phyloP scores from a whole-genome alignment of 1,140 invertebrate species.

The Hylaeus anthracinus region DNA sequence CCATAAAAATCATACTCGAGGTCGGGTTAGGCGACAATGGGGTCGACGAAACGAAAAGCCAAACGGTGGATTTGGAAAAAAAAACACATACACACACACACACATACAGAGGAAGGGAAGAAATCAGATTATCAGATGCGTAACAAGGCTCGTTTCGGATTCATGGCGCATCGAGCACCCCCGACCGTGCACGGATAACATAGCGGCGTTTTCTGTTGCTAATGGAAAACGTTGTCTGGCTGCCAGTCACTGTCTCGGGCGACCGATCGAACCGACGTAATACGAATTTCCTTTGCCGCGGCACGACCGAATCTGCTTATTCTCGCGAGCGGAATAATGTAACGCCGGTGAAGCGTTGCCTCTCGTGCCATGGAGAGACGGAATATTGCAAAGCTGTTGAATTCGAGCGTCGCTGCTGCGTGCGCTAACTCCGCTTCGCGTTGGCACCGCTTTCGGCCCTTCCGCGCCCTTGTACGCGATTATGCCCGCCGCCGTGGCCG shows the following conservation, averaged over 20 bases:
- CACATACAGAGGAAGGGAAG: not conserved
- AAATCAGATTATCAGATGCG: conserved; percentile 30
- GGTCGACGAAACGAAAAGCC: not conserved
- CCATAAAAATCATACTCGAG: not conserved
- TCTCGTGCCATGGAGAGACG: conserved; percentile 10
- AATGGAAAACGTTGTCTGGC: conserved; percentile 56
- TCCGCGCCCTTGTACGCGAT: not conserved
- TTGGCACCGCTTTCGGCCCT: not conserved
- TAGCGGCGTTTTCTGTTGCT: conserved; percentile 18
- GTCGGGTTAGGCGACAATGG: not conserved
- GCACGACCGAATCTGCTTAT: conserved; percentile 61
- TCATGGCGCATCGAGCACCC: conserved; percentile 28
- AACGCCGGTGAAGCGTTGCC: conserved; percentile 32
- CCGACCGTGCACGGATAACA: conserved; percentile 20
- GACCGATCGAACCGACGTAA: conserved; percentile 45
- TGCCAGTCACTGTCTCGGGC: conserved; percentile 52
- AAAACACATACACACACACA: too few relatives aligned
- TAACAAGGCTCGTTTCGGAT: conserved; percentile 24
- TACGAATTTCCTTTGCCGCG: conserved; percentile 62
- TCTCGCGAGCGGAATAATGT: conserved; percentile 53
- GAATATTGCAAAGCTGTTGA: conserved; percentile 48
- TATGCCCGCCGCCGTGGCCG: not conserved
- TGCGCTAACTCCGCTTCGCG: conserved; percentile 3
- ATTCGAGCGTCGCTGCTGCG: conserved; percentile 38
- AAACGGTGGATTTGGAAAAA: not conserved